A percentile compares a stretch with the other conserved stretches of the same genome.
These are phyloP conservation scores for Chaetoderma sp. DNA, from an alignment of 2,888 invertebrate species.

Conservation along the genomic window DNA sequence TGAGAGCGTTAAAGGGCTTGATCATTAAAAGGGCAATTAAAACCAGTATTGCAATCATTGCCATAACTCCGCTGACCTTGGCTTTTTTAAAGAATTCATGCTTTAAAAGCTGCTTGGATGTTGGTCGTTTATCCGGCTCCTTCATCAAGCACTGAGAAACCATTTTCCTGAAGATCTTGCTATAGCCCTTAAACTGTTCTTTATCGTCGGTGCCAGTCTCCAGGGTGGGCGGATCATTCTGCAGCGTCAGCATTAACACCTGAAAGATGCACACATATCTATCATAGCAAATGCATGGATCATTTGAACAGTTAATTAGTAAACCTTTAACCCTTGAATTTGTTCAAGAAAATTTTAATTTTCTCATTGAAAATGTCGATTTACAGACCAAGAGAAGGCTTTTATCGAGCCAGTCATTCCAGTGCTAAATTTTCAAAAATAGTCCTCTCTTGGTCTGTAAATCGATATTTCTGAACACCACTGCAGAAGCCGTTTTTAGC, in stretches of 20 bases:
- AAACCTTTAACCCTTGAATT: too few relatives aligned
- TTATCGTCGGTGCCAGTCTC: conserved; percentile 96
- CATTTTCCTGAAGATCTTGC: conserved; percentile 95
- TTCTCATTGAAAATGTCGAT: too few relatives aligned
- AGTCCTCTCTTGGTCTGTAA: too few relatives aligned
- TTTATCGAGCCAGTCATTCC: too few relatives aligned
- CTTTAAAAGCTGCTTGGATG: conserved; percentile 94
- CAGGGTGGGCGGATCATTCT: conserved; percentile 96
- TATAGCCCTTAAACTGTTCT: conserved; percentile 97
- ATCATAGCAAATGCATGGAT: background rate
- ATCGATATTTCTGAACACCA: too few relatives aligned
- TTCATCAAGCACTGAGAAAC: conserved; percentile 96
- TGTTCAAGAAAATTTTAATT: too few relatives aligned
- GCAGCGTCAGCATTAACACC: conserved; percentile 95
- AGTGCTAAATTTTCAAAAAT: too few relatives aligned
- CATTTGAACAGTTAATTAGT: background rate
- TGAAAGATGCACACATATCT: conserved; percentile 39
- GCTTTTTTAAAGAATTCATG: conserved; percentile 98
- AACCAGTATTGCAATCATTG: background rate
- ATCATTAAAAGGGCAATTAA: background rate
- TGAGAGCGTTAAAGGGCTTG: background rate
- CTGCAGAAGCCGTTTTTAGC: too few relatives aligned
- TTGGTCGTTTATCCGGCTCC: conserved; percentile 92
- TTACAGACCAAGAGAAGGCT: too few relatives aligned
- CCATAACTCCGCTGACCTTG: conserved; percentile 73